A percentile compares a stretch with the other conserved stretches of the same genome.
phyloP scores from a whole-genome alignment of 1,140 invertebrate genomes.

The Leptopilina boulardi region DNA sequence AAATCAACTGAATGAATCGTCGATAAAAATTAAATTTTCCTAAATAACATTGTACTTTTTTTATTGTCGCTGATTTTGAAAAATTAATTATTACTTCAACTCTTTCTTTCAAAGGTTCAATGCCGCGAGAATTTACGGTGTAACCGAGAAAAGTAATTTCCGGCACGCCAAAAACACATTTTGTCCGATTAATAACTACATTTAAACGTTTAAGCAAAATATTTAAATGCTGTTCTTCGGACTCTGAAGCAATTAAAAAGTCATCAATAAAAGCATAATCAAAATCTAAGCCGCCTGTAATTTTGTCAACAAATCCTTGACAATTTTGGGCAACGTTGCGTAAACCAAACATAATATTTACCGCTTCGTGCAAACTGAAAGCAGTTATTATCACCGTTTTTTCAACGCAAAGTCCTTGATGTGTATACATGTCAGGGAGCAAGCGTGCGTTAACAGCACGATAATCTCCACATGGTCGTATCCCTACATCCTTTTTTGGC shows the following conservation, averaged over 20 bases:
- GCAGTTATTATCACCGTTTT: slow-evolving; percentile 32
- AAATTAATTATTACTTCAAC: slow-evolving; percentile 40
- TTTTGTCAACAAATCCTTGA: slow-evolving; percentile 42
- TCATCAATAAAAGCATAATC: not conserved
- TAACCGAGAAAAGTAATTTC: slow-evolving; percentile 10
- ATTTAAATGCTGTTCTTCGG: slow-evolving; percentile 42
- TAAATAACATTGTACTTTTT: slow-evolving; percentile 39
- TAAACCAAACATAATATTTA: slow-evolving; percentile 44
- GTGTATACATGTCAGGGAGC: slow-evolving; percentile 62
- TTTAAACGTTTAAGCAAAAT: not conserved
- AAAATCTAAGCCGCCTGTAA: slow-evolving; percentile 15
- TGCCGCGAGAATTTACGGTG: slow-evolving; percentile 51
- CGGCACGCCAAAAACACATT: slow-evolving; percentile 54
- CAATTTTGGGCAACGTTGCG: slow-evolving; percentile 52
- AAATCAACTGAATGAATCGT: slow-evolving; percentile 65
- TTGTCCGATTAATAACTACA: slow-evolving; percentile 39
- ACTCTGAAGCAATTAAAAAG: slow-evolving; percentile 12
- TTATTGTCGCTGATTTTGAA: slow-evolving; percentile 41
- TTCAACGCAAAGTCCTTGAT: slow-evolving; percentile 53
- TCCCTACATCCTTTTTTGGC: slow-evolving; percentile 66
- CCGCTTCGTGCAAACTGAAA: slow-evolving; percentile 41
- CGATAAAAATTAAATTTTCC: slow-evolving; percentile 58
- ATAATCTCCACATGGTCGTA: slow-evolving; percentile 75
- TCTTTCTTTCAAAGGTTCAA: slow-evolving; percentile 9
- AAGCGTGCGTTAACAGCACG: slow-evolving; percentile 66